These are phyloP conservation scores for Piezodorus guildinii DNA, from an alignment of 1,140 invertebrate genomes.

Conservation along the genomic window DNA sequence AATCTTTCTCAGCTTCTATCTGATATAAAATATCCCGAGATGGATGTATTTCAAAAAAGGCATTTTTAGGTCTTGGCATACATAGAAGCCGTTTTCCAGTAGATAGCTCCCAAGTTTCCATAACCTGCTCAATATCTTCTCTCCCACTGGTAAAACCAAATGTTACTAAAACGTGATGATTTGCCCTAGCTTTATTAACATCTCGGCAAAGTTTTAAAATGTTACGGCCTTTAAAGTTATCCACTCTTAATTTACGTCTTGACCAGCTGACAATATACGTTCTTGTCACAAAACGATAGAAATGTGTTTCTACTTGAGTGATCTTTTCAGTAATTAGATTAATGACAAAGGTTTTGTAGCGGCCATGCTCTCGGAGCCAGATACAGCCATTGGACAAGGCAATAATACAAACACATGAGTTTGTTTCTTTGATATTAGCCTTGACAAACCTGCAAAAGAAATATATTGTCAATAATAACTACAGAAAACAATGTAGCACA, in stretches of 20 bases:
- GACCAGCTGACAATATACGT: constrained; percentile 2
- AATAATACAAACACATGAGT: not conserved
- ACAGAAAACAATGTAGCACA: no score
- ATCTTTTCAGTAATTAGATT: not conserved
- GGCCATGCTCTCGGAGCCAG: constrained; percentile 2
- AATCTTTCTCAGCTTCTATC: not conserved
- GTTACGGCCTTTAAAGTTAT: not conserved
- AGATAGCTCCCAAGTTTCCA: constrained; percentile 9
- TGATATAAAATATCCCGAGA: not conserved
- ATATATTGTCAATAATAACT: no score
- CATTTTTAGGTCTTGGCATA: not conserved
- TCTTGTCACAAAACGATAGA: not conserved
- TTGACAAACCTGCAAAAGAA: constrained; percentile 9
- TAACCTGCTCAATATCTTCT: not conserved
- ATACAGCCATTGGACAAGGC: not conserved
- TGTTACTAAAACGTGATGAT: not conserved
- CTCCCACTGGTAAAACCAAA: not conserved
- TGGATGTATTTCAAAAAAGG: constrained; percentile 9
- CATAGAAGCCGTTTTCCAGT: not conserved
- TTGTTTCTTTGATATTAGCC: not conserved
- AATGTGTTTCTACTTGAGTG: not conserved
- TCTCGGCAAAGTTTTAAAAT: constrained; percentile 2
- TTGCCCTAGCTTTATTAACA: constrained; percentile 1
- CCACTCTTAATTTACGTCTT: not conserved
- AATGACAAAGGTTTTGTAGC: not conserved